phyloP scores from a whole-genome alignment of 2,113 vertebrate species.

The Tamias sibiricus region DNA sequence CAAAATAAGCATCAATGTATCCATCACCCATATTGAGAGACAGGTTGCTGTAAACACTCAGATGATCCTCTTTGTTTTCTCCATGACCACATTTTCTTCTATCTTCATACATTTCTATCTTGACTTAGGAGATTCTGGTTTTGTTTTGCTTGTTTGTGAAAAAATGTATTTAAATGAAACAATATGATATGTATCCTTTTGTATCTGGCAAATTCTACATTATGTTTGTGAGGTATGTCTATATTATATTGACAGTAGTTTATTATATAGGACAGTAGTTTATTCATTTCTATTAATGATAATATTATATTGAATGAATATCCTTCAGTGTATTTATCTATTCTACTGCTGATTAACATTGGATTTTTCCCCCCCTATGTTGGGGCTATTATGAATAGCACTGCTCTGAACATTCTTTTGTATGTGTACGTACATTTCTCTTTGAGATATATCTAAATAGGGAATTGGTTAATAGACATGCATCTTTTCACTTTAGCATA shows the following conservation, averaged over 20 bases:
- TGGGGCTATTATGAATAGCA: neutral
- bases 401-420: neutral
- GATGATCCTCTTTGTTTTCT: neutral
- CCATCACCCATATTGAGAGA: neutral
- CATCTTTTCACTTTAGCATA: neutral
- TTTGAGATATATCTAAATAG: neutral
- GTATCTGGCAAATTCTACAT: neutral
- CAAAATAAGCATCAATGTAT: neutral
- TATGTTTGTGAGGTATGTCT: neutral
- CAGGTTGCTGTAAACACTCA: neutral
- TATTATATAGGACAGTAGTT: neutral
- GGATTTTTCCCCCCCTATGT: neutral
- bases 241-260: neutral
- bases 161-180: neutral
- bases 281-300: constrained; percentile 28
- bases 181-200: neutral
- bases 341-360: neutral
- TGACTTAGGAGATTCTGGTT: neutral
- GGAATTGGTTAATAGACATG: neutral
- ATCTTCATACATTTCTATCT: neutral
- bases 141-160: neutral
- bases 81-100: neutral
- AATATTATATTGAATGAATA: neutral
- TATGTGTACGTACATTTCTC: neutral
- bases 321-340: neutral